These are phyloP conservation scores for Buphagus erythrorhynchus DNA, from an alignment of 2,797 vertebrate genomes.

Conservation along the genomic window DNA sequence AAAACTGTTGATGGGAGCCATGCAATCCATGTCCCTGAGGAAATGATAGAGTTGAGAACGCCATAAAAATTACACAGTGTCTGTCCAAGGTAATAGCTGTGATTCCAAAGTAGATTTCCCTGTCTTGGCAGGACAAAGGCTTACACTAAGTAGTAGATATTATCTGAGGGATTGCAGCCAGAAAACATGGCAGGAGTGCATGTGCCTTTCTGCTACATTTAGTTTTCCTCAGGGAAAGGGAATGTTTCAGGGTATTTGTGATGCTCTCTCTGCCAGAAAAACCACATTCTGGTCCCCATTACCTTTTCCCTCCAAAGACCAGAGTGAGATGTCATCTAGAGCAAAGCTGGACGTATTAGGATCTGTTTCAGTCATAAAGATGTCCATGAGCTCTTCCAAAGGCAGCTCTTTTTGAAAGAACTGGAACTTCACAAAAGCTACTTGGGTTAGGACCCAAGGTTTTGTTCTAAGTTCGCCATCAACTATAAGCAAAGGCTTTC, in stretches of 20 bases:
- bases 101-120: neutral
- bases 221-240: neutral
- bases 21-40: neutral
- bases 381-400: neutral
- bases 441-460: neutral
- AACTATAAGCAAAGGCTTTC: neutral
- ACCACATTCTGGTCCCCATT: neutral
- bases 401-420: neutral
- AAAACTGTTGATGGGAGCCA: neutral
- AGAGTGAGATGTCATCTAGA: neutral
- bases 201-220: neutral
- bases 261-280: neutral
- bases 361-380: neutral
- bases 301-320: neutral
- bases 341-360: neutral
- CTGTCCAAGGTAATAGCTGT: neutral
- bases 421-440: neutral
- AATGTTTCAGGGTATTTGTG: neutral
- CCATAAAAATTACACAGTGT: accelerated
- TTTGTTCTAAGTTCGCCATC: neutral
- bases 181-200: neutral
- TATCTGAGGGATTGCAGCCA: neutral
- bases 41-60: neutral
- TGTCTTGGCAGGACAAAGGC: neutral
- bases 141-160: neutral